Evolutionary conservation across 2,797 vertebrate genomes (phyloP).

Genomic region (Aldrovandia affinis): DNA sequence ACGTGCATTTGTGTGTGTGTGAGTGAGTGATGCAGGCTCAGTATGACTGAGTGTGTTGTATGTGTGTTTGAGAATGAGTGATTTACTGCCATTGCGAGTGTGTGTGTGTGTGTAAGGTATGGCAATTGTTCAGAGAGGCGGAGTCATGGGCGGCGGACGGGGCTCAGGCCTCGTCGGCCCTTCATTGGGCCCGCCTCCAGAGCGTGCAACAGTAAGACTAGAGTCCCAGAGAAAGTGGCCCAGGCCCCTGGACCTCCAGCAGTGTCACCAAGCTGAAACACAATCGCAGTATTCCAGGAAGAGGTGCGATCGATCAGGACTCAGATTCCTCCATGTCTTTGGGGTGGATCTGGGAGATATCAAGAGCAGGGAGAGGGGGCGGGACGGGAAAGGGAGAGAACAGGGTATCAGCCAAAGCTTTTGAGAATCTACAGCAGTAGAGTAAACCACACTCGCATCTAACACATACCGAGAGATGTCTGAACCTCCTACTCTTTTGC

Average conservation of each 20-base stretch:
- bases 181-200: not conserved
- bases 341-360: not conserved
- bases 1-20: too few species aligned
- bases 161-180: not conserved
- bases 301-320: slow-evolving; percentile 63
- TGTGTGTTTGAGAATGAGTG: too few species aligned
- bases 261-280: slow-evolving; percentile 76
- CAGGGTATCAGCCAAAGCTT: not conserved
- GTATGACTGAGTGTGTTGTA: not conserved
- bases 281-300: slow-evolving; percentile 63
- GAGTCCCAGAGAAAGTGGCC: slow-evolving; percentile 67
- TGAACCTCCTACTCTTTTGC: not conserved
- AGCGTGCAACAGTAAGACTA: slow-evolving; percentile 59
- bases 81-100: not conserved
- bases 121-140: not conserved
- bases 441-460: not conserved
- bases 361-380: not conserved
- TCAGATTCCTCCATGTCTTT: slow-evolving; percentile 54
- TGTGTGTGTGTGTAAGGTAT: not conserved
- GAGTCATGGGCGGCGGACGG: not conserved
- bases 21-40: too few species aligned
- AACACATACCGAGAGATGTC: not conserved
- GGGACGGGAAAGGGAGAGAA: not conserved
- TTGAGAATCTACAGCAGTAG: not conserved
- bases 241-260: slow-evolving; percentile 58